Conservation (phyloP, 2,797 vertebrate species). For the Enteromius trimaculatus region DNA sequence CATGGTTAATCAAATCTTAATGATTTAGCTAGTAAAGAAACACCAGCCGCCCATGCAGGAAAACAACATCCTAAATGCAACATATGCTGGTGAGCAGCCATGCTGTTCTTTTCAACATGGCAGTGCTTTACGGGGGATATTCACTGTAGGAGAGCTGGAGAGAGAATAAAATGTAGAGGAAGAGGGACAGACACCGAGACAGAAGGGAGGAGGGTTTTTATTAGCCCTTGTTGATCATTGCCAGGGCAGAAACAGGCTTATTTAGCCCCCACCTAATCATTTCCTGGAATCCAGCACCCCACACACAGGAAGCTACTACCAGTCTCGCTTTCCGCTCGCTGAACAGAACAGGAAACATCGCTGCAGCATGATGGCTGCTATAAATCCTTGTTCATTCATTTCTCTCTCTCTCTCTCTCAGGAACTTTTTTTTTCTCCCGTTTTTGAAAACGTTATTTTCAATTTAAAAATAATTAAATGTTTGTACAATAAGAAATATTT, state of each 20-base stretch:
- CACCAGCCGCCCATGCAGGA: neutral
- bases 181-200: constrained; percentile 12
- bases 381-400: constrained; percentile 75
- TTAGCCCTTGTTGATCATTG: constrained; percentile 43
- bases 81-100: constrained; percentile 19
- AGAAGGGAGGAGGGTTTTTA: constrained; percentile 34
- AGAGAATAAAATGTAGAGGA: constrained; percentile 33
- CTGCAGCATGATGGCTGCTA: constrained; percentile 60
- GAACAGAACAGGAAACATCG: constrained; percentile 75
- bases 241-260: constrained; percentile 28
- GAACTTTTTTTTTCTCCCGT: neutral
- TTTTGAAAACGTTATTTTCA: no score
- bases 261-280: constrained; percentile 34
- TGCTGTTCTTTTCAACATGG: constrained; percentile 26
- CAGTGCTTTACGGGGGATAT: constrained; percentile 4
- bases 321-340: constrained; percentile 67
- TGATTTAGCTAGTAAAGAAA: neutral
- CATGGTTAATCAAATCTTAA: neutral
- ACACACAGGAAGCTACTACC: constrained; percentile 76
- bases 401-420: neutral
- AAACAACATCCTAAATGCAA: neutral
- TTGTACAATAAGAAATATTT: neutral
- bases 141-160: constrained; percentile 27
- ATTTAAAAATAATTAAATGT: neutral
- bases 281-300: constrained; percentile 46